A percentile compares a stretch with the other conserved stretches of the same genome.
Evolutionary conservation across 2,888 invertebrate genomes (phyloP).

Genomic region (Noctua comes): DNA sequence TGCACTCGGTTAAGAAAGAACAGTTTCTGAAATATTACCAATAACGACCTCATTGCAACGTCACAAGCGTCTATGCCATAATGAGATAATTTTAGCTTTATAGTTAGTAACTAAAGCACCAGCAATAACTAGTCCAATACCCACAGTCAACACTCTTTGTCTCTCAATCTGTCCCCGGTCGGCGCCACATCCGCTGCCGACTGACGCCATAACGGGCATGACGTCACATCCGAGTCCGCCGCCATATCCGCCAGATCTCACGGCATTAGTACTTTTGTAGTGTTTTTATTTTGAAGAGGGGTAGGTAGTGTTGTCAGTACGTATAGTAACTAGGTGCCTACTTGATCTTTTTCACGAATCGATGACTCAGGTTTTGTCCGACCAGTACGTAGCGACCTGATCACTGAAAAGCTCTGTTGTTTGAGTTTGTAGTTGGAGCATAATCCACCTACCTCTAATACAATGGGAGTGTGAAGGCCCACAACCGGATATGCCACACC

Average conservation of each 20-base stretch:
- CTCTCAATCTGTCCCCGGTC: not conserved
- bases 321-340: not conserved
- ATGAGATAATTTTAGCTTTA: not conserved
- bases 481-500: too few species aligned
- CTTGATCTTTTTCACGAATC: not conserved
- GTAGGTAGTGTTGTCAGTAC: not conserved
- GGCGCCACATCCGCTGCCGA: constrained; percentile 26
- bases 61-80: not conserved
- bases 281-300: constrained; percentile 27
- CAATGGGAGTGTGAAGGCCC: too few species aligned
- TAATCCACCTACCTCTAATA: too few species aligned
- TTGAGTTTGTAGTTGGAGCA: too few species aligned
- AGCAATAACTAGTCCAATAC: too few species aligned
- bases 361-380: not conserved
- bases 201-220: constrained; percentile 15
- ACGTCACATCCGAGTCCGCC: constrained; percentile 33
- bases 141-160: constrained; percentile 18
- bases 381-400: not conserved
- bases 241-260: constrained; percentile 16
- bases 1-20: too few species aligned
- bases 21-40: not conserved
- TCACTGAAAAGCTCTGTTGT: not conserved
- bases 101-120: not conserved
- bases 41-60: not conserved
- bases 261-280: constrained; percentile 31